Evolutionary conservation across 2,113 vertebrate genomes (phyloP), one percentile per base, ranked within the genome.

Genomic region (Mohoua ochrocephala): DNA sequence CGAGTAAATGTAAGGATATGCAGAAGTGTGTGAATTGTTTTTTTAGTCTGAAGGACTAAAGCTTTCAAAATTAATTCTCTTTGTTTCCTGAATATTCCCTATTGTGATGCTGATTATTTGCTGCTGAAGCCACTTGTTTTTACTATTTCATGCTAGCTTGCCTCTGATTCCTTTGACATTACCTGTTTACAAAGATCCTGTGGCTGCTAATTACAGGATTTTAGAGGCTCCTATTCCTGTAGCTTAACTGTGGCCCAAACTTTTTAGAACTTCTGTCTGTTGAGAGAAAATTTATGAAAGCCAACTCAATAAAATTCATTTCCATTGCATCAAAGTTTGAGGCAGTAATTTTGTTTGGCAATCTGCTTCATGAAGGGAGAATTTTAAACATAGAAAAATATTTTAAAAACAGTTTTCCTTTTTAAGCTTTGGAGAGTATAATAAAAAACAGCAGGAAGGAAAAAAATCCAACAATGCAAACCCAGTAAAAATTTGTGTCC

Each of bases 61-160:
- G 26, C 49, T 71, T 91, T 95, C 53, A 84, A 89, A 95, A 93
- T 87, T 64, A 92, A 82, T 91, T 92, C 31, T 82, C 49, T 74
- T 88, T 91, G 19, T 49, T 87, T 93, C 53, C 37, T 95, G 84
- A 87, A 84, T 95, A 89, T 95, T 96, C 81, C 87, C 84, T 91
- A 63, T 93, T 33, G 81, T 80, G 49, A 64, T 82, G 61, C n/a
- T 91, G 84, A 95, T 89, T 91, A 50, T 37, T 89, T 87, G 37
- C 44, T 3, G 1, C 26, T 65, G 70, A 89, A 95, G 74, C 54
- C 45, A 27, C 57, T 78, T 82, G 53, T 79, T 96, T 93, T 96
- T 82, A 87, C 65, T 95, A 60, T 91, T 96, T 96, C 74, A 76
- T 91, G 77, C 57, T 87, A 91, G 41, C 81, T 91, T 96, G n/a